Evolutionary conservation across 1,140 invertebrate genomes (phyloP).

Genomic region (Procambarus virginalis): DNA sequence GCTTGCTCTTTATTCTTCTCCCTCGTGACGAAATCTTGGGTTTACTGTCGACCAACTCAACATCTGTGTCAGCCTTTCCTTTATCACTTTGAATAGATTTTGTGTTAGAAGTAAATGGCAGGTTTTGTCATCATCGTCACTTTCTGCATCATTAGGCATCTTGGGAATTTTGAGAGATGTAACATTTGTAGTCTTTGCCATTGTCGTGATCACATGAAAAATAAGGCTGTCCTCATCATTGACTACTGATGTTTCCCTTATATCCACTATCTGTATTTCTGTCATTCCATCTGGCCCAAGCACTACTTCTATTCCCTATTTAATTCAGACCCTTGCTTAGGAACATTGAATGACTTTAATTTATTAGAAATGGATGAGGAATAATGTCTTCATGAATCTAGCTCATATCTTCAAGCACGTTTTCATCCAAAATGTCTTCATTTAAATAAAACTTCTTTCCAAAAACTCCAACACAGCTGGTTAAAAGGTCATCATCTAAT

Average conservation of each 20-base stretch:
- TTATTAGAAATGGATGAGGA: background rate
- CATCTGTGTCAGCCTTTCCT: background rate
- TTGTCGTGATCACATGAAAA: conserved; percentile 42
- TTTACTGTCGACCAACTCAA: background rate
- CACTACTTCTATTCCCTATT: conserved; percentile 3
- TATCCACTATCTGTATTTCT: conserved; percentile 37
- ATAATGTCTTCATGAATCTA: conserved; percentile 11
- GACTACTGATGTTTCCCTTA: conserved; percentile 21
- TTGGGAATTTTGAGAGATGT: conserved; percentile 37
- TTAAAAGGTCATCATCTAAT: conserved; percentile 26
- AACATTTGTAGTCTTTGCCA: conserved; percentile 13
- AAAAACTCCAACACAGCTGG: conserved; percentile 21
- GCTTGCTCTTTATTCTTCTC: conserved; percentile 19
- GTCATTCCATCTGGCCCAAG: conserved; percentile 38
- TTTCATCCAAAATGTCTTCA: conserved; percentile 8
- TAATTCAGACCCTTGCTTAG: background rate
- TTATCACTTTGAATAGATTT: background rate
- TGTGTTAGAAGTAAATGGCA: background rate
- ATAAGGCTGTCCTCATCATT: conserved; percentile 31
- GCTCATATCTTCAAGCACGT: conserved; percentile 13
- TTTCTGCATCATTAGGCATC: background rate
- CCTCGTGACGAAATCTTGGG: background rate
- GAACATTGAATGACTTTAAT: background rate
- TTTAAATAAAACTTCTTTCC: conserved; percentile 24
- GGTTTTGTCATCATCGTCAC: too few species aligned